Percentiles rank a stretch among this genome's conserved stretches.
Evolutionary conservation across 2,113 vertebrate genomes (phyloP).

Genomic region (Amazona guildingii): DNA sequence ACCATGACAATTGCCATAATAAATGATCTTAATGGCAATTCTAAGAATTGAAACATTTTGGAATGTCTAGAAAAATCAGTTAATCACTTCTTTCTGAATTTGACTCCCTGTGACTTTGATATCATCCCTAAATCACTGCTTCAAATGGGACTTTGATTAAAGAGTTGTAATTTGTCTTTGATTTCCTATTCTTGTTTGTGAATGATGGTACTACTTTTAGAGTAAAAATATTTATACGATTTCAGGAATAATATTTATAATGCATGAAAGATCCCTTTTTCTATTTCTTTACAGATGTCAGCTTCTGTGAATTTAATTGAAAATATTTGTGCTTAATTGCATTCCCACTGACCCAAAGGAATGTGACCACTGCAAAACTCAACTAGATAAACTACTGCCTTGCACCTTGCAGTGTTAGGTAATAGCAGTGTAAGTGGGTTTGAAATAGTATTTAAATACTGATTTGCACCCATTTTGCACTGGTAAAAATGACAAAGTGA

Average conservation of each 20-base stretch:
- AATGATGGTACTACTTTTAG: background rate
- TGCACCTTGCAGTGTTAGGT: background rate
- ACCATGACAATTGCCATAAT: background rate
- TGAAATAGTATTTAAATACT: background rate
- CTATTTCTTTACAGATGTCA: conserved; percentile 5
- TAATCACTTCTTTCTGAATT: background rate
- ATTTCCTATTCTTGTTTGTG: background rate
- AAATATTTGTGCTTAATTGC: background rate
- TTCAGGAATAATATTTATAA: conserved; percentile 15
- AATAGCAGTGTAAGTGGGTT: background rate
- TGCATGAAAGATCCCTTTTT: background rate
- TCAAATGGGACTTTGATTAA: background rate
- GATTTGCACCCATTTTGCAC: background rate
- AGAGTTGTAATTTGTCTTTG: background rate
- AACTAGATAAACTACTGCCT: background rate
- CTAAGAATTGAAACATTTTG: background rate
- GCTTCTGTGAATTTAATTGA: background rate
- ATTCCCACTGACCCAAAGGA: background rate
- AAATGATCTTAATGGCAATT: background rate
- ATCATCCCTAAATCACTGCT: background rate
- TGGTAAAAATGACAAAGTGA: background rate
- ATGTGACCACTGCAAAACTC: background rate
- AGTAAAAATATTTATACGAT: background rate
- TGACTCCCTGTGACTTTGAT: background rate
- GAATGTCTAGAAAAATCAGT: background rate